phyloP scores from a whole-genome alignment of 2,113 vertebrate species.

The Cyanocitta stelleri region DNA sequence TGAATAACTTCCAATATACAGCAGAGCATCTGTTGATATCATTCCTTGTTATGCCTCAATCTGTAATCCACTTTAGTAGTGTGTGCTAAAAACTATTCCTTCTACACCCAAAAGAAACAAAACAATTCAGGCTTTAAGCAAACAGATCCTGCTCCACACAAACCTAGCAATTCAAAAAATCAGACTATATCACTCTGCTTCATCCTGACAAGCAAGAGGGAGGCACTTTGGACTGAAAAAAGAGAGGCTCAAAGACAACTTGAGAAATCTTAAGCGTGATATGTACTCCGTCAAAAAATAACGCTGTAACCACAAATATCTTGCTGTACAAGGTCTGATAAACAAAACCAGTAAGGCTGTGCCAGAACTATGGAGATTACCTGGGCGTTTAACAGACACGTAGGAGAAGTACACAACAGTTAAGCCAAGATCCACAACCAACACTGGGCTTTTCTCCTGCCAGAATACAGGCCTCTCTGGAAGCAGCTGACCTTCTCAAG shows the following conservation, averaged over 20 bases:
- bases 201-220: neutral
- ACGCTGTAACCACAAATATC: rapidly evolving
- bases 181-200: neutral
- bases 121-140: neutral
- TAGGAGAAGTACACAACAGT: neutral
- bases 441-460: neutral
- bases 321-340: neutral
- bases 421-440: neutral
- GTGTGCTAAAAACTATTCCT: neutral
- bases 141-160: neutral
- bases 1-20: neutral
- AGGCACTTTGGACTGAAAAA: neutral
- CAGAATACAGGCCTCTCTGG: neutral
- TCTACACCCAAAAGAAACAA: neutral
- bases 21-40: neutral
- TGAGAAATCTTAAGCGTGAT: neutral
- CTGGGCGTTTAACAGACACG: rapidly evolving
- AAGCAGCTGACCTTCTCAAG: neutral
- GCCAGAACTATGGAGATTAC: neutral
- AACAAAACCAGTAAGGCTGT: neutral
- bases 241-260: neutral
- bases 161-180: neutral
- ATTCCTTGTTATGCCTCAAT: neutral
- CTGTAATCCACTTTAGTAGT: neutral
- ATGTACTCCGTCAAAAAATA: neutral